Evolutionary conservation across 1,140 invertebrate species (phyloP).

Genomic region (Chlorops oryzae): DNA sequence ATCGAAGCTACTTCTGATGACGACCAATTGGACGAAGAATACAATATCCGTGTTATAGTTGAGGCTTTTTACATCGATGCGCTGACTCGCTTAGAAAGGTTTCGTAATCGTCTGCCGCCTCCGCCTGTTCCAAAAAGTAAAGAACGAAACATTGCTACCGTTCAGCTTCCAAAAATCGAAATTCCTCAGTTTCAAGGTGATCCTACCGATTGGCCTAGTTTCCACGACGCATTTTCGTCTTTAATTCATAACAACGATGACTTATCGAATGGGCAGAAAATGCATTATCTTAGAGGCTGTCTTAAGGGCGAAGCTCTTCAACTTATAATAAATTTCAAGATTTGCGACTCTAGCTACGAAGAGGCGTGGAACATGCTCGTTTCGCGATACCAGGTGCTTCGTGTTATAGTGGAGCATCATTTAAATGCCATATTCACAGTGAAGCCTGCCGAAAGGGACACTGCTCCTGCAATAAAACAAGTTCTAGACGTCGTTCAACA

Average conservation of each 20-base stretch:
- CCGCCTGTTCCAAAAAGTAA: too few relatives aligned
- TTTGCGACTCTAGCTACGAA: background rate
- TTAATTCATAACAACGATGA: background rate
- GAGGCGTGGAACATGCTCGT: background rate
- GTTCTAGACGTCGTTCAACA: background rate
- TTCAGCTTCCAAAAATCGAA: too few relatives aligned
- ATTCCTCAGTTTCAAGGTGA: background rate
- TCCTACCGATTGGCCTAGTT: background rate
- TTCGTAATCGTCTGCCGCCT: too few relatives aligned
- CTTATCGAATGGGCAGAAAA: background rate
- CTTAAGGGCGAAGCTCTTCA: slow-evolving; percentile 6
- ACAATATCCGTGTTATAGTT: too few relatives aligned
- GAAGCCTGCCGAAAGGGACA: background rate
- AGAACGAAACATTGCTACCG: too few relatives aligned
- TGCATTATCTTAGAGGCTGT: slow-evolving; percentile 5
- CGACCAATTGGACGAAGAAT: too few relatives aligned
- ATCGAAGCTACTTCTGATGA: too few relatives aligned
- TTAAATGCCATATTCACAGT: background rate
- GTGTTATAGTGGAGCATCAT: background rate
- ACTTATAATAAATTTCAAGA: background rate
- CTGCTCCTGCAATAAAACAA: background rate
- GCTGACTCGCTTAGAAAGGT: too few relatives aligned
- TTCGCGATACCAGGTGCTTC: slow-evolving; percentile 1
- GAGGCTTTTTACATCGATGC: too few relatives aligned
- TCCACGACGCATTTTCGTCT: slow-evolving; percentile 5